Evolutionary conservation across 2,888 invertebrate species (phyloP).

Genomic region (Drosophila sordidula): DNA sequence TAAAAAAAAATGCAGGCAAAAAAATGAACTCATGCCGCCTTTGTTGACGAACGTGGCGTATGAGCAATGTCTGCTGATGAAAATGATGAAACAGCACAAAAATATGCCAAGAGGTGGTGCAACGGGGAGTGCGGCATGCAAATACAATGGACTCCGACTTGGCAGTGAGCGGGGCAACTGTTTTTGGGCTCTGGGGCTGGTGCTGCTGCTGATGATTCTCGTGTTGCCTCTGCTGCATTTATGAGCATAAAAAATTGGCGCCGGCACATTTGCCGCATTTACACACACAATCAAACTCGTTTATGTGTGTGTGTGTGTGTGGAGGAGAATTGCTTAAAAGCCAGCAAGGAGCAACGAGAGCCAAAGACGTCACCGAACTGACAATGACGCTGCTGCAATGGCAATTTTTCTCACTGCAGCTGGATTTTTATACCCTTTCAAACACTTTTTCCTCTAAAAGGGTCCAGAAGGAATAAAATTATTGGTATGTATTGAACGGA

Average conservation of each 20-base stretch:
- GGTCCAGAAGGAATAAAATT: no score
- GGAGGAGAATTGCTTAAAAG: constrained; percentile 65
- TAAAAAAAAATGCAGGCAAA: constrained; percentile 24
- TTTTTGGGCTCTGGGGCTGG: constrained; percentile 27
- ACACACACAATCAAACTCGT: constrained; percentile 68
- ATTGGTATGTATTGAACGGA: no score
- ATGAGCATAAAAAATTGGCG: constrained; percentile 76
- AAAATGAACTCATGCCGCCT: constrained; percentile 57
- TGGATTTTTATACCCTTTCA: not conserved
- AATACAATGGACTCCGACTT: constrained; percentile 70
- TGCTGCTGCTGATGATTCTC: constrained; percentile 32
- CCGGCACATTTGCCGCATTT: constrained; percentile 74
- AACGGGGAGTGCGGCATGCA: constrained; percentile 51
- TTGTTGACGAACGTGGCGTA: constrained; percentile 77
- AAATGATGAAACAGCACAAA: constrained; percentile 82
- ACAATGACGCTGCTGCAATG: constrained; percentile 60
- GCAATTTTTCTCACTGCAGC: constrained; percentile 30
- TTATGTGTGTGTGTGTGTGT: constrained; percentile 25
- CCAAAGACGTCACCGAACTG: constrained; percentile 62
- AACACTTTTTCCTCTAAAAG: no score
- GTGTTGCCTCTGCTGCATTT: constrained; percentile 58
- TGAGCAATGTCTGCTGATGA: constrained; percentile 76
- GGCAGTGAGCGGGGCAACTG: constrained; percentile 6
- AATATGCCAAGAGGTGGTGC: constrained; percentile 57
- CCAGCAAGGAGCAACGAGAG: constrained; percentile 30